Percentiles rank a stretch among this genome's conserved stretches.
These are phyloP conservation scores for Mesocentrotus franciscanus DNA, from an alignment of 53 echinoderm and acorn worm genomes.

Conservation along the genomic window DNA sequence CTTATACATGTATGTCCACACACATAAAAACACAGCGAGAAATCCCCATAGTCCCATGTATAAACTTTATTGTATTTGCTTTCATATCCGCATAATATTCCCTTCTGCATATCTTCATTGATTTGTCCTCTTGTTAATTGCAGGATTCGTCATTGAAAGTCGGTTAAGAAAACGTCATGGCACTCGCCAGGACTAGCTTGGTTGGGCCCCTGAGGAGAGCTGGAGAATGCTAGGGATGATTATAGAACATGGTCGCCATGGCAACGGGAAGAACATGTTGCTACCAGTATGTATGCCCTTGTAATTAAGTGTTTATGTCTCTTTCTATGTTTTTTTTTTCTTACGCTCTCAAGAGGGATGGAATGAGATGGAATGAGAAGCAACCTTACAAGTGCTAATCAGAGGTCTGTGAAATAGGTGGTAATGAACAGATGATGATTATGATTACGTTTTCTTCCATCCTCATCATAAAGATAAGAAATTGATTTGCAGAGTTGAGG, in stretches of 20 bases:
- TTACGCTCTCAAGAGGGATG: neutral
- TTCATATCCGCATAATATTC: conserved; percentile 23
- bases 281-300: conserved; percentile 29
- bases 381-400: conserved; percentile 40
- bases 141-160: conserved; percentile 54
- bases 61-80: conserved; percentile 27
- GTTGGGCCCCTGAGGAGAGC: conserved; percentile 23
- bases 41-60: neutral
- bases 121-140: conserved; percentile 63
- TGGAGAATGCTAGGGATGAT: neutral
- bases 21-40: neutral
- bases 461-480: neutral
- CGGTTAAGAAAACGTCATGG: conserved; percentile 53
- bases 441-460: neutral
- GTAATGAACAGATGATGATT: conserved; percentile 27
- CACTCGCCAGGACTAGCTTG: conserved; percentile 32
- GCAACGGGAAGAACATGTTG: conserved; percentile 9
- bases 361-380: neutral
- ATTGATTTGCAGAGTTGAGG: neutral
- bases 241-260: conserved; percentile 40
- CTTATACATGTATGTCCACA: neutral
- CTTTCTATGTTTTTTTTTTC: conserved; percentile 15
- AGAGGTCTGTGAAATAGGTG: conserved; percentile 26
- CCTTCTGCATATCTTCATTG: conserved; percentile 55
- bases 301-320: conserved; percentile 33